These are phyloP conservation scores for Drosophila burlai DNA, from an alignment of 1,140 invertebrate genomes.

Conservation along the genomic window DNA sequence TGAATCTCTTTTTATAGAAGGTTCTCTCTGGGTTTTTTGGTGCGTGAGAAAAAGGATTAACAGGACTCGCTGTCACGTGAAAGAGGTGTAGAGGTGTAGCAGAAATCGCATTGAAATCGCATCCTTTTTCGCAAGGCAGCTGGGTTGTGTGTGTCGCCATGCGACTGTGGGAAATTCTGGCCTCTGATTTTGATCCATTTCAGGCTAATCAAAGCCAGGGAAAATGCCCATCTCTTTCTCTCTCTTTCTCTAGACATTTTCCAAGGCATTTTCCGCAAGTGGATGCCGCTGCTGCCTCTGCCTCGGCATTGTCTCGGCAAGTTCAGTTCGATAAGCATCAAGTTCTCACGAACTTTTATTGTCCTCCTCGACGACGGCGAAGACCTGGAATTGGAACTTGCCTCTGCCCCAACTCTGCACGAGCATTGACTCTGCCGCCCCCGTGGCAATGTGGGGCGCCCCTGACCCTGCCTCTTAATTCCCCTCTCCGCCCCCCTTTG, in stretches of 20 bases:
- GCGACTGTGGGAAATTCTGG: constrained; percentile 41
- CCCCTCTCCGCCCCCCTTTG: background rate
- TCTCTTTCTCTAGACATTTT: background rate
- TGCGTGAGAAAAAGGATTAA: constrained; percentile 83
- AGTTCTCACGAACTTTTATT: constrained; percentile 84
- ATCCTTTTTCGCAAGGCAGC: constrained; percentile 14
- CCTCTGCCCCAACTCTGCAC: constrained; percentile 27
- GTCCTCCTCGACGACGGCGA: constrained; percentile 48
- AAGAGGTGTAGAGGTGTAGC: constrained; percentile 33
- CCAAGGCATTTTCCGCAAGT: constrained; percentile 15
- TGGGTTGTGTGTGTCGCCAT: constrained; percentile 1
- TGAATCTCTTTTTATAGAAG: constrained; percentile 63
- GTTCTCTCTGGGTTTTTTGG: constrained; percentile 61
- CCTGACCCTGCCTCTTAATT: background rate
- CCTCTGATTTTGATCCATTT: constrained; percentile 51
- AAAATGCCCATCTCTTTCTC: constrained; percentile 4
- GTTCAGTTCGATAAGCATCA: constrained; percentile 77
- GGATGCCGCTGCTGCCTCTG: constrained; percentile 7
- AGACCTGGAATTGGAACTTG: constrained; percentile 27
- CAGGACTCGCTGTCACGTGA: constrained; percentile 50
- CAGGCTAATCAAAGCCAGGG: constrained; percentile 48
- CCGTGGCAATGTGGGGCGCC: constrained; percentile 6
- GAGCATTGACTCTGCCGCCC: constrained; percentile 20
- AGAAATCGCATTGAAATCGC: constrained; percentile 13
- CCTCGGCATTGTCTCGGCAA: constrained; percentile 55